Percentiles rank a stretch among this genome's conserved stretches.
Evolutionary conservation across 2,797 vertebrate species (phyloP).

Genomic region (Oreortyx pictus): DNA sequence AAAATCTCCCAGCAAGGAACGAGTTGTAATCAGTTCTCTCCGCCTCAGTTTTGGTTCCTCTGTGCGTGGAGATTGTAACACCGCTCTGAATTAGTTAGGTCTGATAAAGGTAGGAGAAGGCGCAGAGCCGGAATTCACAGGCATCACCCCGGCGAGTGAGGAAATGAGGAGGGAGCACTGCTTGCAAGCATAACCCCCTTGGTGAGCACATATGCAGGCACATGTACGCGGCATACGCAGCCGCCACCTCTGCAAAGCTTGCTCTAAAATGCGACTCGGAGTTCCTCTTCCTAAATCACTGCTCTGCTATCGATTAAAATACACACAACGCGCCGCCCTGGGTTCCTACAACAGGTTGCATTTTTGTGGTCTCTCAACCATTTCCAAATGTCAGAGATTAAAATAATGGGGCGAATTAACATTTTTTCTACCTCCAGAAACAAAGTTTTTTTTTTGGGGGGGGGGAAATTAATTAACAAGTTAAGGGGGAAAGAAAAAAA

Average conservation of each 20-base stretch:
- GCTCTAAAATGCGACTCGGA: constrained; percentile 26
- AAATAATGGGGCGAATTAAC: constrained; percentile 77
- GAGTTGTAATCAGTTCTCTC: constrained; percentile 34
- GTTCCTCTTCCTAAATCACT: constrained; percentile 55
- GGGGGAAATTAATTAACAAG: constrained; percentile 68
- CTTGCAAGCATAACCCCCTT: background rate
- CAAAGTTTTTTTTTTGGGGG: constrained; percentile 59
- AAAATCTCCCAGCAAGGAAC: constrained; percentile 7
- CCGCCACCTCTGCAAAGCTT: constrained; percentile 28
- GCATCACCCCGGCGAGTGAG: constrained; percentile 7
- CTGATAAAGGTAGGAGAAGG: constrained; percentile 38
- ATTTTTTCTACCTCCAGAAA: constrained; percentile 72
- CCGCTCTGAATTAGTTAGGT: constrained; percentile 38
- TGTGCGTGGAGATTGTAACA: background rate
- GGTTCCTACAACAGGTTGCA: constrained; percentile 84
- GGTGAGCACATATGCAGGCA: constrained; percentile 33
- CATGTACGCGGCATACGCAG: constrained; percentile 16
- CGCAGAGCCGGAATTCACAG: constrained; percentile 2
- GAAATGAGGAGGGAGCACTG: constrained; percentile 21
- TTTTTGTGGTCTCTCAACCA: constrained; percentile 80
- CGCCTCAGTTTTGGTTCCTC: constrained; percentile 34
- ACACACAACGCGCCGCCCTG: constrained; percentile 61
- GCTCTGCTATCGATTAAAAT: constrained; percentile 74
- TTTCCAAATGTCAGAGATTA: constrained; percentile 80
- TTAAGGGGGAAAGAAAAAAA: background rate